These are phyloP conservation scores for Hybognathus amarus DNA, from an alignment of 2,797 vertebrate genomes.

Conservation along the genomic window DNA sequence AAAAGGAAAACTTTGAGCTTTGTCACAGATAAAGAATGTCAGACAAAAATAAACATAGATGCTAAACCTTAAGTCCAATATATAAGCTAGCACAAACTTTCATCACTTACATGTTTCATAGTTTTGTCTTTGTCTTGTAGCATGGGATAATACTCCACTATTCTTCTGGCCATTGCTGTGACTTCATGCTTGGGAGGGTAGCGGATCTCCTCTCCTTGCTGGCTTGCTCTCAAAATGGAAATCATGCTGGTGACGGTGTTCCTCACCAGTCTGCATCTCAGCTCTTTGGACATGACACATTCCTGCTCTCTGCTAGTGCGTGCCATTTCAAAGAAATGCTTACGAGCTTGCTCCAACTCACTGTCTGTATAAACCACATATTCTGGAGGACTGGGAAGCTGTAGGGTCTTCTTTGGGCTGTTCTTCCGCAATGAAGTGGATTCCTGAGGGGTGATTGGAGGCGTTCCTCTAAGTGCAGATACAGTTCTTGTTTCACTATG, in stretches of 20 bases:
- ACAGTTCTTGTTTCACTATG: background rate
- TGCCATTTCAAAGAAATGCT: conserved; percentile 47
- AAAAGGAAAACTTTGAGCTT: background rate
- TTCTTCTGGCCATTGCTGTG: conserved; percentile 14
- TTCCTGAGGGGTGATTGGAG: background rate
- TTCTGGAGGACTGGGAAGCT: conserved; percentile 37
- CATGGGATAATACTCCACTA: conserved; percentile 43
- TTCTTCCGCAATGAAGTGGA: background rate
- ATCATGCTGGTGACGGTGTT: conserved; percentile 54
- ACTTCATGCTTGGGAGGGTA: conserved; percentile 48
- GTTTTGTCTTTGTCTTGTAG: conserved; percentile 27
- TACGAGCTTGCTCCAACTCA: conserved; percentile 36
- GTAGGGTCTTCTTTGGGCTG: background rate
- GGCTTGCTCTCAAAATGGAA: conserved; percentile 47
- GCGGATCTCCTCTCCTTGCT: conserved; percentile 34
- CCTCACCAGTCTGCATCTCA: conserved; percentile 53
- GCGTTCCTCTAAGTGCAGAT: background rate
- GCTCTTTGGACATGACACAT: conserved; percentile 51
- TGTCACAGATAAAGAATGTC: background rate
- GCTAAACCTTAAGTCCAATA: background rate
- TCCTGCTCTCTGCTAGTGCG: conserved; percentile 33
- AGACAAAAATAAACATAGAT: background rate
- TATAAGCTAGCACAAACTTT: background rate
- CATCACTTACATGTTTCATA: conserved; percentile 18
- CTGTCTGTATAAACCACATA: conserved; percentile 53